A percentile compares a stretch with the other conserved stretches of the same genome.
Conservation (phyloP, 2,113 vertebrate species). For the Cepphus grylle region DNA sequence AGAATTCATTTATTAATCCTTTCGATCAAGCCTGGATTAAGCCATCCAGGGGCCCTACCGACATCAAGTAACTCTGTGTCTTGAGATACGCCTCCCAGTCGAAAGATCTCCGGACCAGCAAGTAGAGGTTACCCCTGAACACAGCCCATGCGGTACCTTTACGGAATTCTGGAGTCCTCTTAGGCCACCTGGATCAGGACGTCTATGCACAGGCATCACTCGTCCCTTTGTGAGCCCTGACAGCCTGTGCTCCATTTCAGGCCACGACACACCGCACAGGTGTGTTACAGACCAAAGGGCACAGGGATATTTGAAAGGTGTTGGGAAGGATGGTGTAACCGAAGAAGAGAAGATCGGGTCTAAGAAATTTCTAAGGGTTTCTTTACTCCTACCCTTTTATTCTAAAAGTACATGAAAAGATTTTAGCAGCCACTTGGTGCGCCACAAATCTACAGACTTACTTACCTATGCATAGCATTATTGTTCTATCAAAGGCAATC, state of each 20-base stretch:
- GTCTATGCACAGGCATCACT: not conserved
- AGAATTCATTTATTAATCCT: constrained; percentile 78
- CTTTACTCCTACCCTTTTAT: not conserved
- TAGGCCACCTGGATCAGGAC: not conserved
- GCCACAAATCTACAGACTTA: not conserved
- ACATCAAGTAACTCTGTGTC: not conserved
- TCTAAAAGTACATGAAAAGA: not conserved
- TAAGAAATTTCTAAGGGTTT: not conserved
- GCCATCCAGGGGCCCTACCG: constrained; percentile 6
- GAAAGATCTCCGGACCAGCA: not conserved
- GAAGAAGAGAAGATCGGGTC: not conserved
- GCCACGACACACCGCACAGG: not conserved
- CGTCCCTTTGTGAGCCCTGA: not conserved
- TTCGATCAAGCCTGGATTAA: constrained; percentile 66
- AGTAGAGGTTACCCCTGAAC: not conserved
- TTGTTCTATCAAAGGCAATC: not conserved
- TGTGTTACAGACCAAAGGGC: fast-evolving
- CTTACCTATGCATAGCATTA: not conserved
- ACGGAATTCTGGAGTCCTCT: not conserved
- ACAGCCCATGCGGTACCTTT: not conserved
- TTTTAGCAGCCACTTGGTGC: not conserved
- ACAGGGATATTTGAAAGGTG: not conserved
- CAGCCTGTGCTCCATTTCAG: not conserved
- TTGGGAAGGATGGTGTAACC: not conserved
- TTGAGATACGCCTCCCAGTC: not conserved